Percentiles rank a stretch among this genome's conserved stretches.
These are phyloP conservation scores for Saxidomus purpurata DNA, from an alignment of 1,140 invertebrate species.

Conservation along the genomic window DNA sequence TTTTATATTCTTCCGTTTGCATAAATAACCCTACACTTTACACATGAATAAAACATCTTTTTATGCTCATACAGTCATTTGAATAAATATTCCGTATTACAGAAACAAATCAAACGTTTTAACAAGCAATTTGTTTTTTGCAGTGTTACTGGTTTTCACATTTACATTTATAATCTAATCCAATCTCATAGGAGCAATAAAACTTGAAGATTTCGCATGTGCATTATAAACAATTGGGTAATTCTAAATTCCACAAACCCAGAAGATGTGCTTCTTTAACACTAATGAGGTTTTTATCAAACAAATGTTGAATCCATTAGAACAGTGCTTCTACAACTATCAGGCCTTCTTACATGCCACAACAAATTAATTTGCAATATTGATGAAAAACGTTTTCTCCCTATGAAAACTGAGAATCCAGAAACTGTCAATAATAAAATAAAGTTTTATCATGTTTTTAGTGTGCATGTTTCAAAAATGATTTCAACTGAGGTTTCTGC, in stretches of 20 bases:
- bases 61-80: no score
- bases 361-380: constrained; percentile 2
- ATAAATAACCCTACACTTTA: no score
- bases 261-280: neutral
- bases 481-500: no score
- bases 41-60: no score
- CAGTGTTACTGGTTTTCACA: no score
- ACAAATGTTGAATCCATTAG: neutral
- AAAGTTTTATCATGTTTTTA: no score
- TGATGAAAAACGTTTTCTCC: neutral
- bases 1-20: no score
- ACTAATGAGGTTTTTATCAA: neutral
- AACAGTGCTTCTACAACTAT: neutral
- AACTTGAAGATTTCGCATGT: neutral
- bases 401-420: neutral
- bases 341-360: neutral
- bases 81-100: no score
- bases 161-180: neutral
- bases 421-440: neutral
- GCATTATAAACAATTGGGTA: neutral
- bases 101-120: no score
- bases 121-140: no score
- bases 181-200: neutral
- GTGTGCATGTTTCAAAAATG: no score
- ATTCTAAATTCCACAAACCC: neutral